These are phyloP conservation scores for Anastrepha obliqua DNA, from an alignment of 1,140 invertebrate genomes.

Conservation along the genomic window DNA sequence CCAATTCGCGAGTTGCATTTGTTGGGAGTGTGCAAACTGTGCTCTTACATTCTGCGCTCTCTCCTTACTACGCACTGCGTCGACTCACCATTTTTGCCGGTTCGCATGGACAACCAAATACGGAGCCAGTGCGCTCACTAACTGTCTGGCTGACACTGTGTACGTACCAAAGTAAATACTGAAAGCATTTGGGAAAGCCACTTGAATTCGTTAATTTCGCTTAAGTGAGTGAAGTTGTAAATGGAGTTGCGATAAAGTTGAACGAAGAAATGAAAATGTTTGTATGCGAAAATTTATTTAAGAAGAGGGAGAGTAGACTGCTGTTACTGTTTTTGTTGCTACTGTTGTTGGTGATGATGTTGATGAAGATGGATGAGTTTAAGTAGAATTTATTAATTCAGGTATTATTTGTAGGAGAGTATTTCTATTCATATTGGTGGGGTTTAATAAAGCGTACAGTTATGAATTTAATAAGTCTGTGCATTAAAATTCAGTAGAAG, in stretches of 20 bases:
- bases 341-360: background rate
- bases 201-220: conserved; percentile 53
- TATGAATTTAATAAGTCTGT: background rate
- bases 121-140: background rate
- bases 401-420: conserved; percentile 16
- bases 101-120: conserved; percentile 3
- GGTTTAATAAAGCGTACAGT: background rate
- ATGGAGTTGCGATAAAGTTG: conserved; percentile 45
- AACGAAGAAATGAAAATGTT: conserved; percentile 39
- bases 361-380: conserved; percentile 50
- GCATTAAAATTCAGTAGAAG: background rate
- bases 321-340: background rate
- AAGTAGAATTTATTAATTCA: conserved; percentile 45
- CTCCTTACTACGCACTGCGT: conserved; percentile 57
- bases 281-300: conserved; percentile 2
- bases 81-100: conserved; percentile 70
- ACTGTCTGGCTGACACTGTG: background rate
- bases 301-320: background rate
- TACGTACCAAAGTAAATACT: background rate
- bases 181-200: conserved; percentile 49
- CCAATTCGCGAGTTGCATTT: background rate
- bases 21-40: background rate
- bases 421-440: background rate
- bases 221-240: conserved; percentile 51
- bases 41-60: background rate